Evolutionary conservation across 2,113 vertebrate species (phyloP), one percentile per base, ranked within the genome.

Genomic region (Bufo bufo): DNA sequence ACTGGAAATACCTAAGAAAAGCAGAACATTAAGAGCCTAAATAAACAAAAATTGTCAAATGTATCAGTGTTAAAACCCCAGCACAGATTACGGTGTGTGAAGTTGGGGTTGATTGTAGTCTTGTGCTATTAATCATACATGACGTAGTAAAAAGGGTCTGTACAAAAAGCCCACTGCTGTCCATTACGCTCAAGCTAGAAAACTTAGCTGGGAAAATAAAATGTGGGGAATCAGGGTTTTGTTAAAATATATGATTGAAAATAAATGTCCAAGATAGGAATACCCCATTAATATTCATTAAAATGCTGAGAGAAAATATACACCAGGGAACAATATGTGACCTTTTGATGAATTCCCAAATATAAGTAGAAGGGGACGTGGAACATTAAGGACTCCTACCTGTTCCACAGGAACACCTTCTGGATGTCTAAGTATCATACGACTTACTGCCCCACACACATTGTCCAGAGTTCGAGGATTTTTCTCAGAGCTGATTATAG

Each of bases 401-500:
- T 97, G 97, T 69, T 96, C 94, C 19, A 97, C 93, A 0, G 96
- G 96, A 7, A 97, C 94, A 0, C 91, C 93, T 0, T 89, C 92
- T 45, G 93, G 89, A 49, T 95, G 95, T 89, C 93, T 94, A 90
- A 96, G 79, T 78, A 97, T 94, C 94, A 98, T 95, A 75, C 97
- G 94, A 89, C 96, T 96, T 3, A 98, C 94, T 20, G 97, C 97
- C 56, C 95, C 97, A 52, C 97, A 98, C 90, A 97, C 94, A 91
- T 98, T 98, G 93, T 98, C 97, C 6, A 94, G 94, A 58, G 97
- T 96, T 14, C 94, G 92, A 50, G 89, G 89, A 52, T 97, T 95
- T 0, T 92, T 90, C 90, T 98, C 96, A 85, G 94, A 95, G 0
- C 91, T 77, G 90, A 97, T 92, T 75, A 97, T 89, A 90, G 96